Evolutionary conservation across 1,140 invertebrate species (phyloP), one percentile per base, ranked within the genome.

Genomic region (Hycleus phaleratus): DNA sequence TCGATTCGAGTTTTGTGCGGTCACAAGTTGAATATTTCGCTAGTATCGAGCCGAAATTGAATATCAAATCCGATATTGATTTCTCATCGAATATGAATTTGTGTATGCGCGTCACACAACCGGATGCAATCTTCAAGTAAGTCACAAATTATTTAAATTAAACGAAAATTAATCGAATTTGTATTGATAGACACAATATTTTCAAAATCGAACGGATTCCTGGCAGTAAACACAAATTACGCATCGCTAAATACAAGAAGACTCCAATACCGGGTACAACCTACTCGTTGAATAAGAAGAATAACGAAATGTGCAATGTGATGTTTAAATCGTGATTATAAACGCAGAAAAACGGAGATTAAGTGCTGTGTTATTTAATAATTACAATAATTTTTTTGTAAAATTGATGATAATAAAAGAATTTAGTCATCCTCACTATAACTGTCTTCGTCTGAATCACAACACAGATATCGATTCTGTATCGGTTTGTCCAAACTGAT

Each of bases 61-160:
- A 86, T 68, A 79, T 93, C 38, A 77, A 82, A 25, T 87, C 88
- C 0, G 83, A 93, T 69, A 80, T 91, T 38, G 86, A 93, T 65
- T 94, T 94, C 72, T 88, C 85, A 44, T 81, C 82, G 24, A 82
- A 81, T 42, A 81, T 90, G 10, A 83, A 85, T 60, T 78, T 93
- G 26, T 95, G 91, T 70, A 82, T 94, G 76, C 86, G 88, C 70
- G 78, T 94, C 59, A 82, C 78, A 38, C 85, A 91, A 63, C 87
- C 87, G 4, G 78, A 85, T 49, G 81, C 85, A 25, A 65, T 75
- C 2, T 75, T 88, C 38, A 82, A 76, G 86, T 88, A 72, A 79
- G 72, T 70, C 18, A 18, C 18, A 18, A 18, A 18, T 18, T 18
- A 18, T 32, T 18, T 25, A 56, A 25, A 46, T 26, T 40, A 47